Conservation (phyloP, 2,888 invertebrate genomes). For the Bruchidius siliquastri region DNA sequence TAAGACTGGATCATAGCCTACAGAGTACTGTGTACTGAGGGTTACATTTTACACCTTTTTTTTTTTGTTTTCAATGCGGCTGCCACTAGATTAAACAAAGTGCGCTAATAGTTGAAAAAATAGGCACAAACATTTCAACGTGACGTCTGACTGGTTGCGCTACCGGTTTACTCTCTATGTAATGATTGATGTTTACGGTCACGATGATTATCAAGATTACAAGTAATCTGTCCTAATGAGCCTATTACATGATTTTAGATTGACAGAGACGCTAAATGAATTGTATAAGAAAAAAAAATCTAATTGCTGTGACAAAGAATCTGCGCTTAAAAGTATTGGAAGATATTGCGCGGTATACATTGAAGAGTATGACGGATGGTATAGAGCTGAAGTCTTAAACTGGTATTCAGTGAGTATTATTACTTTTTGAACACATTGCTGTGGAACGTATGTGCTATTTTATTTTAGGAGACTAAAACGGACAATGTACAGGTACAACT, state of each 20-base stretch:
- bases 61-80: too few species aligned
- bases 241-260: background rate
- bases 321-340: conserved; percentile 23
- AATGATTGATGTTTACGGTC: background rate
- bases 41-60: too few species aligned
- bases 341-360: conserved; percentile 26
- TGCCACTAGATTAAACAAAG: too few species aligned
- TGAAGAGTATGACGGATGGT: conserved; percentile 22
- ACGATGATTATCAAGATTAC: background rate
- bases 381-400: conserved; percentile 27
- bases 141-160: too few species aligned
- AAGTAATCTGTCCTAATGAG: too few species aligned
- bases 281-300: conserved; percentile 12
- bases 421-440: background rate
- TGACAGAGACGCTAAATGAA: conserved; percentile 19
- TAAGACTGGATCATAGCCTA: too few species aligned
- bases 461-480: conserved; percentile 21
- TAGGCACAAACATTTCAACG: too few species aligned
- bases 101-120: too few species aligned
- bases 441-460: background rate
- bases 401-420: conserved; percentile 23
- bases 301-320: conserved; percentile 21
- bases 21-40: too few species aligned
- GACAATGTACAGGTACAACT: conserved; percentile 25
- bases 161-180: too few species aligned